phyloP scores from a whole-genome alignment of 2,113 vertebrate genomes.

The Oreochromis niloticus region DNA sequence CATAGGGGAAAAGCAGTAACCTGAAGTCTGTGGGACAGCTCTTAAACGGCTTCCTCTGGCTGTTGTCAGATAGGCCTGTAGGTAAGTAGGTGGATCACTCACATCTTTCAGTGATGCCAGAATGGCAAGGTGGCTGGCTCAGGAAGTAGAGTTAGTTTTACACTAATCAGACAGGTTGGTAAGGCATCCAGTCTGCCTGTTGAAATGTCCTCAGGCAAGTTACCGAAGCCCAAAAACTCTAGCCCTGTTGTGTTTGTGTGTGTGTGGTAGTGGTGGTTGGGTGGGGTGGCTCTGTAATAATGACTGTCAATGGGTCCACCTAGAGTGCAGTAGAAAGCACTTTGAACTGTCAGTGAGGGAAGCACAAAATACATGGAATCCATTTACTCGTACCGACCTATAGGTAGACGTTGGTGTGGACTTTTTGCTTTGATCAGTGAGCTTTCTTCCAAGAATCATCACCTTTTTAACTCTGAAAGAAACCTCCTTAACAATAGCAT shows the following conservation, averaged over 20 bases:
- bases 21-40: neutral
- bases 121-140: neutral
- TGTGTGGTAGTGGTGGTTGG: neutral
- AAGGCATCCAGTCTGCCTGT: neutral
- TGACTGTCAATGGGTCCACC: neutral
- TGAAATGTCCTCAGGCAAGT: neutral
- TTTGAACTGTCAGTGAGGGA: neutral
- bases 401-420: neutral
- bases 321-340: neutral
- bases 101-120: neutral
- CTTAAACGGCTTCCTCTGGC: neutral
- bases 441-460: neutral
- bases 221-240: neutral
- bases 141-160: neutral
- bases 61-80: neutral
- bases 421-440: neutral
- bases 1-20: neutral
- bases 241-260: neutral
- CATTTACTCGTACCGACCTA: neutral
- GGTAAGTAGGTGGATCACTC: neutral
- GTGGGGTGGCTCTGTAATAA: neutral
- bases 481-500: neutral
- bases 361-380: neutral
- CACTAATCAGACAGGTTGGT: neutral
- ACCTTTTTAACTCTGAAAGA: neutral